A percentile compares a stretch with the other conserved stretches of the same genome.
Evolutionary conservation across 2,888 invertebrate species (phyloP).

Genomic region (Drosophila emarginata): DNA sequence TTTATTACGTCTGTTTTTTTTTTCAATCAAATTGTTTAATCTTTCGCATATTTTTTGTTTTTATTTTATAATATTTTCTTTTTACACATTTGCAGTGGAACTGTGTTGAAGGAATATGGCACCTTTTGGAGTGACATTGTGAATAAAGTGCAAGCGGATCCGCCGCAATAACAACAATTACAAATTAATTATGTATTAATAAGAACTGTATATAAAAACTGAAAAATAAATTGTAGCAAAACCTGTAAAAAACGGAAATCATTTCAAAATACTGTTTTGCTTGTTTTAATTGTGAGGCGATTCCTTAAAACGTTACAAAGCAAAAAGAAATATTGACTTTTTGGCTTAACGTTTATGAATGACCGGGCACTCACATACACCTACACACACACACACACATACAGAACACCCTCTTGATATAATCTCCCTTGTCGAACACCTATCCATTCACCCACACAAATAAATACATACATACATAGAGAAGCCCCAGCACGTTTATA

Average conservation of each 20-base stretch:
- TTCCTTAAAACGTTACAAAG: slow-evolving; percentile 35
- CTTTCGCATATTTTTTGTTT: slow-evolving; percentile 3
- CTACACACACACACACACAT: background rate
- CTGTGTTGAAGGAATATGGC: slow-evolving; percentile 88
- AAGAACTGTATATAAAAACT: slow-evolving; percentile 30
- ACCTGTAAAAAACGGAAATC: slow-evolving; percentile 10
- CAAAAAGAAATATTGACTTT: slow-evolving; percentile 60
- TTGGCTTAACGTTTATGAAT: slow-evolving; percentile 61
- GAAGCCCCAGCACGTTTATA: slow-evolving; percentile 45
- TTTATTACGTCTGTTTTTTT: slow-evolving; percentile 34
- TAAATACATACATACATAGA: background rate
- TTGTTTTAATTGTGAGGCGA: slow-evolving; percentile 35
- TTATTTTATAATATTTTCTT: slow-evolving; percentile 18
- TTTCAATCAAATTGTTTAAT: slow-evolving; percentile 29
- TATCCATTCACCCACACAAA: slow-evolving; percentile 8
- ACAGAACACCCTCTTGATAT: background rate
- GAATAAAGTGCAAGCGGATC: slow-evolving; percentile 82
- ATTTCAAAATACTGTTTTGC: slow-evolving; percentile 29
- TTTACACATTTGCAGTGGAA: slow-evolving; percentile 85
- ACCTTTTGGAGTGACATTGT: slow-evolving; percentile 89
- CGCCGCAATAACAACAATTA: slow-evolving; percentile 40
- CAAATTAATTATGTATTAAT: slow-evolving; percentile 19
- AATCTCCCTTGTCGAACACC: slow-evolving; percentile 7
- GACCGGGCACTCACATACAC: slow-evolving; percentile 34
- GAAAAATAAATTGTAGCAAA: slow-evolving; percentile 58